Evolutionary conservation across 2,888 invertebrate genomes (phyloP).

Genomic region (Microchrysa polita): DNA sequence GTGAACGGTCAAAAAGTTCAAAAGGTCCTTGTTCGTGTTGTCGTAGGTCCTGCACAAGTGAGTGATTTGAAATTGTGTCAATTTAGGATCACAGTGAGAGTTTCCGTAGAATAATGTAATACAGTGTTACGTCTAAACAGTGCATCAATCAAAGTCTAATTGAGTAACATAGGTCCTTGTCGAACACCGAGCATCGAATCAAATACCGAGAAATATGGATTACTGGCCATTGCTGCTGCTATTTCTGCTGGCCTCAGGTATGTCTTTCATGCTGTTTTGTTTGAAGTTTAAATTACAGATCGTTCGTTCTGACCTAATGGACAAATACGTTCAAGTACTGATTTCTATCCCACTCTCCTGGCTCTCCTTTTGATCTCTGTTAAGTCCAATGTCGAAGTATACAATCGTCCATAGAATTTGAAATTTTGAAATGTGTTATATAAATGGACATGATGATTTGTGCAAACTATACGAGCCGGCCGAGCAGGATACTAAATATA

Average conservation of each 20-base stretch:
- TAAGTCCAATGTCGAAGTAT: background rate
- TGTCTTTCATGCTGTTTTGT: constrained; percentile 14
- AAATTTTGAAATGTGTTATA: constrained; percentile 28
- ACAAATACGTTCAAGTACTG: constrained; percentile 25
- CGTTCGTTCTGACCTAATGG: constrained; percentile 22
- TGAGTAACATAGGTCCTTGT: too few relatives aligned
- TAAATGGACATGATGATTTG: constrained; percentile 37
- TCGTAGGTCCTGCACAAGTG: too few relatives aligned
- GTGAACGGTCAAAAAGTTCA: too few relatives aligned
- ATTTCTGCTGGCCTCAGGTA: constrained; percentile 24
- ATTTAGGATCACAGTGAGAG: too few relatives aligned
- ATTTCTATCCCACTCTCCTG: background rate
- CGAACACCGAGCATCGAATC: background rate
- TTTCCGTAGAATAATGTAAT: too few relatives aligned
- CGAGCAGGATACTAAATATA: too few relatives aligned
- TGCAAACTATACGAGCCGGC: constrained; percentile 20
- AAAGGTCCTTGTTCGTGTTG: too few relatives aligned
- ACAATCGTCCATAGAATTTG: constrained; percentile 12
- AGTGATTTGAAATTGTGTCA: too few relatives aligned
- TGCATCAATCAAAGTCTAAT: too few relatives aligned
- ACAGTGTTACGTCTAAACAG: too few relatives aligned
- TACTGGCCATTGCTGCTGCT: constrained; percentile 34
- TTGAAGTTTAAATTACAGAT: constrained; percentile 31
- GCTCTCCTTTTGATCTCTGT: background rate
- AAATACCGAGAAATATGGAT: constrained; percentile 27